Evolutionary conservation across 2,888 invertebrate genomes (phyloP).

Genomic region (Crossocerus cetratus): DNA sequence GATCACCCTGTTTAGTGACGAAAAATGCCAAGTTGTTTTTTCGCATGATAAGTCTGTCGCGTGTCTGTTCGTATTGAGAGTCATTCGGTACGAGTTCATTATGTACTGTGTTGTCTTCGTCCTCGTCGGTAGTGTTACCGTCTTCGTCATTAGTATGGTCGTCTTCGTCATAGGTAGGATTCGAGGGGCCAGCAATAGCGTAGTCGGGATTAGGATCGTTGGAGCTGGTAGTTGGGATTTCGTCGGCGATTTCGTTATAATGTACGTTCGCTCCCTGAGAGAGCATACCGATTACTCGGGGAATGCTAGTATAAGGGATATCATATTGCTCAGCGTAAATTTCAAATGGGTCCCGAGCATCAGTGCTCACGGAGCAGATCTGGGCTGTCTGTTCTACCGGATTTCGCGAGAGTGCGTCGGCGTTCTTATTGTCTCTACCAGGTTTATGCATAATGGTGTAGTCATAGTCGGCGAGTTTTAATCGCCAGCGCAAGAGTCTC

Average conservation of each 20-base stretch:
- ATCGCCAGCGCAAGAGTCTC: background rate
- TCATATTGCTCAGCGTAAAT: background rate
- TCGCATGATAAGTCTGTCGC: background rate
- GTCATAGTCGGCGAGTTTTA: background rate
- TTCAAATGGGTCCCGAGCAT: background rate
- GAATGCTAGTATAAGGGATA: background rate
- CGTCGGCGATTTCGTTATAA: background rate
- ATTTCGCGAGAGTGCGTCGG: constrained; percentile 10
- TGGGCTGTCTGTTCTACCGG: background rate
- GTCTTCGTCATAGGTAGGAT: background rate
- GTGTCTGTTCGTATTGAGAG: background rate
- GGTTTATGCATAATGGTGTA: background rate
- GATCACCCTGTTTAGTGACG: background rate
- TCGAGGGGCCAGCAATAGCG: background rate
- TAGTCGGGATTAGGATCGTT: background rate
- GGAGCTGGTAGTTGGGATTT: background rate
- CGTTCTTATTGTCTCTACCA: background rate
- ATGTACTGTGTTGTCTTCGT: too few species aligned
- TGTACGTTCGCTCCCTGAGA: background rate
- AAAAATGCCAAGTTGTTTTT: background rate
- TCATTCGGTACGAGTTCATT: too few species aligned
- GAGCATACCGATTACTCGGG: background rate
- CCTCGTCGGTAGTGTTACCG: too few species aligned
- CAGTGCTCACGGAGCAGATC: background rate
- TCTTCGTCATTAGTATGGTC: too few species aligned